A percentile compares a stretch with the other conserved stretches of the same genome.
These are phyloP conservation scores for Phalacrocorax brasilianus DNA, from an alignment of 2,113 vertebrate genomes.

Conservation along the genomic window DNA sequence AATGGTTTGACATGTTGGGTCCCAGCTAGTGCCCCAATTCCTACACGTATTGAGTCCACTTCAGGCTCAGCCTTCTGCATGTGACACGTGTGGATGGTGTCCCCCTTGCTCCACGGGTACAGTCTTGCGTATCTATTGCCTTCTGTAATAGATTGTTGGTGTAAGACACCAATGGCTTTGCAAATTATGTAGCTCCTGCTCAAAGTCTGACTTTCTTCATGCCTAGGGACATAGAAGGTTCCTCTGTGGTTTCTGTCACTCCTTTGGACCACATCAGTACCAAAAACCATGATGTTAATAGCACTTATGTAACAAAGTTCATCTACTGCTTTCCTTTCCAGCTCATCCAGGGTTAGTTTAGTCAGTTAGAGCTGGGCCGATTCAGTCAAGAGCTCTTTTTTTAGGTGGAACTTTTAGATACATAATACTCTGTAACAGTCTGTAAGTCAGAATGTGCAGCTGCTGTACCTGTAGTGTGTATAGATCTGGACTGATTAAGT, in stretches of 20 bases:
- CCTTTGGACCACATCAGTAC: background rate
- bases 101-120: background rate
- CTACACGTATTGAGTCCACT: background rate
- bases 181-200: background rate
- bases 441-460: background rate
- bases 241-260: background rate
- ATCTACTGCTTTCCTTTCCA: background rate
- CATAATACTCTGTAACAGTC: fast-evolving
- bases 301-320: fast-evolving
- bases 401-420: background rate
- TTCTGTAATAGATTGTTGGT: background rate
- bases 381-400: background rate
- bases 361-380: background rate
- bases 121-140: background rate
- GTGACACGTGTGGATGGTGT: background rate
- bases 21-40: background rate
- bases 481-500: background rate
- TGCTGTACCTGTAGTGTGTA: background rate
- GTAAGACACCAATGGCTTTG: background rate
- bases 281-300: background rate
- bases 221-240: background rate
- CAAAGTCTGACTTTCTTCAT: background rate
- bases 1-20: no score
- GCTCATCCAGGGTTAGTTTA: background rate
- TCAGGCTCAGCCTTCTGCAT: background rate